Evolutionary conservation across 2,797 vertebrate genomes (phyloP).

Genomic region (Buceros bicornis): DNA sequence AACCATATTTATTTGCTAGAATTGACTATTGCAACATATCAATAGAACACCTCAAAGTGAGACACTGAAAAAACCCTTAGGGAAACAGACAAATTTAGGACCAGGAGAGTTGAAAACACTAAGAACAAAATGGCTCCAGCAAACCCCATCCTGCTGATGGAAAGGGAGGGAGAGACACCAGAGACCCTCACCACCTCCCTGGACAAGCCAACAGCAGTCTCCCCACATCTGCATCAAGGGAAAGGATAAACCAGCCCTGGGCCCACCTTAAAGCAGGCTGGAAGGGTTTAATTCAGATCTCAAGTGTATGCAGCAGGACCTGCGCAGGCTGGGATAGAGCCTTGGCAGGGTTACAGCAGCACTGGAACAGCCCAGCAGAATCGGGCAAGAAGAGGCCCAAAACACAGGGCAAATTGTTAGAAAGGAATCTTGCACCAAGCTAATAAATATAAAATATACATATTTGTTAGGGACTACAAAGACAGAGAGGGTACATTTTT

Average conservation of each 20-base stretch:
- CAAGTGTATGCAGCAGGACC: neutral
- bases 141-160: neutral
- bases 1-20: neutral
- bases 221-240: neutral
- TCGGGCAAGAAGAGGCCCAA: neutral
- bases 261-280: too few species aligned
- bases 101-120: neutral
- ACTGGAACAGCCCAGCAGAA: fast-evolving
- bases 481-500: neutral
- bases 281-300: neutral
- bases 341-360: neutral
- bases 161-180: neutral
- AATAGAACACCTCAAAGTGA: neutral
- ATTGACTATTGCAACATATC: neutral
- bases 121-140: neutral
- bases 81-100: neutral
- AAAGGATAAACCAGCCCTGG: neutral
- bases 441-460: neutral
- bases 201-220: neutral
- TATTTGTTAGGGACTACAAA: neutral
- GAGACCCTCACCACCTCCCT: too few species aligned
- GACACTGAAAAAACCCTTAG: neutral
- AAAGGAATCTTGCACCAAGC: neutral
- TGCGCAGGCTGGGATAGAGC: neutral
- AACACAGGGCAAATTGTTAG: neutral